Base-by-base conservation (phyloP, 2,888 invertebrate genomes). In the Deroplatys truncata region DNA sequence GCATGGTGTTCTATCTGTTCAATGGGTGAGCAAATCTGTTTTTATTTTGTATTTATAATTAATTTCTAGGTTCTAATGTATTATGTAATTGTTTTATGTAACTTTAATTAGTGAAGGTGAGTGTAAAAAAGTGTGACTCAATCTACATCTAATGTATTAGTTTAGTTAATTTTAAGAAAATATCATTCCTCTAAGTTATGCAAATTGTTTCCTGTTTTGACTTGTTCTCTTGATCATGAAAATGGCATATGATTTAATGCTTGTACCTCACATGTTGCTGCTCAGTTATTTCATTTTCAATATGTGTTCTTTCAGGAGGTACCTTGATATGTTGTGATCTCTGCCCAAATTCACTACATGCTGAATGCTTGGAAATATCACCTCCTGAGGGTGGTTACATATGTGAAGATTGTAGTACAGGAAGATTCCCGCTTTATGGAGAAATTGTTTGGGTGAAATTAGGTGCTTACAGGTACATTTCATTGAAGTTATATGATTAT, bases 391-490 rank as follows among this genome's bases (percentile, higher is more conserved):
- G 95, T 92, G 95, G 96, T 31, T 98, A 97, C 93, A 96, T 97
- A 93, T 99, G 99, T 92, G 97, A 97, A 92, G 98, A 98, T 92
- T 99, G 99, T 92, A 96, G 97, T 92, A 96, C 96, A 0, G 98
- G 98, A 0, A 95, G 98, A 28, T 94, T 97, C 92, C 98, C 98
- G 0, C 94, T 98, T 1, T 98, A 98, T 92, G 98, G 98, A 0
- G 98, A 98, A 93, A 96, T 99, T 92, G 97, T 99, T 72, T 99
- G 99, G 99, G 98, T 98, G 0, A 99, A 99, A 93, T 94, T 98
- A 20, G 98, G 98, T 2, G 94, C 94, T 91, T 97, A 95, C 92
- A 96, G 94, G 94, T 94, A 90, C 90, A 91, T 89, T 72, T 20
- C 20, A 72, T 20, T 25, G 56, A 72, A 72, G 20, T 72, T 72